These are phyloP conservation scores for Agrochola litura DNA, from an alignment of 2,888 invertebrate genomes.

Conservation along the genomic window DNA sequence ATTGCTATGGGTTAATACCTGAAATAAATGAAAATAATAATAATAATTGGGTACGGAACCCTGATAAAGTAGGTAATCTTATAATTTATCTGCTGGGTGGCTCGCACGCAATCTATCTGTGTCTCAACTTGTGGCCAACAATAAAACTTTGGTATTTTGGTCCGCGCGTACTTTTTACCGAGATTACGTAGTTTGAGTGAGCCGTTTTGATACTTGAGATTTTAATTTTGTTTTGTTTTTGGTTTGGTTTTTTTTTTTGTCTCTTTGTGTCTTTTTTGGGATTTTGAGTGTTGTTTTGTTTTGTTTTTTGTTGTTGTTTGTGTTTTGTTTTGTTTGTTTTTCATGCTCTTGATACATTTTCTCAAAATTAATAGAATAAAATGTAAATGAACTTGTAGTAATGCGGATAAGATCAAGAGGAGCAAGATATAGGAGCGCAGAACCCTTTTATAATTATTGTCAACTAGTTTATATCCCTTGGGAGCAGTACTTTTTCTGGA, in stretches of 20 bases:
- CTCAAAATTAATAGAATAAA: too few relatives aligned
- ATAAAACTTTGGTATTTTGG: slow-evolving; percentile 54
- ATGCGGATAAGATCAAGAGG: background rate
- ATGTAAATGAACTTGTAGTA: background rate
- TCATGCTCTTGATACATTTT: background rate
- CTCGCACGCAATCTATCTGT: slow-evolving; percentile 56
- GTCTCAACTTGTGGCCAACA: slow-evolving; percentile 49
- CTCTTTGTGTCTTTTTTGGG: too few relatives aligned
- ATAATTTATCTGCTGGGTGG: slow-evolving; percentile 55
- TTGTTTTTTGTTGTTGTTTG: too few relatives aligned
- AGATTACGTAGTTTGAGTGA: slow-evolving; percentile 19
- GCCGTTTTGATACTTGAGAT: slow-evolving; percentile 30
- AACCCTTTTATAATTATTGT: too few relatives aligned
- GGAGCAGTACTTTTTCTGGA: too few relatives aligned
- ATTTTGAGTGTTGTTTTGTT: too few relatives aligned
- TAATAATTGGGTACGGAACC: background rate
- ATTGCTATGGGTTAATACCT: too few relatives aligned
- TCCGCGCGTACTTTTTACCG: slow-evolving; percentile 28
- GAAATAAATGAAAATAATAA: too few relatives aligned
- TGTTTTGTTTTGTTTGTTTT: background rate
- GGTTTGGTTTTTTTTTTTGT: too few relatives aligned
- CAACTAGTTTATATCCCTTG: too few relatives aligned
- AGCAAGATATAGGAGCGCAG: background rate
- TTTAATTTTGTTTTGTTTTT: background rate
- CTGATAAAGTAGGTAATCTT: slow-evolving; percentile 56